Percentiles rank a stretch among this genome's conserved stretches.
phyloP scores from a whole-genome alignment of 2,113 vertebrate species.

The Lagenorhynchus albirostris region DNA sequence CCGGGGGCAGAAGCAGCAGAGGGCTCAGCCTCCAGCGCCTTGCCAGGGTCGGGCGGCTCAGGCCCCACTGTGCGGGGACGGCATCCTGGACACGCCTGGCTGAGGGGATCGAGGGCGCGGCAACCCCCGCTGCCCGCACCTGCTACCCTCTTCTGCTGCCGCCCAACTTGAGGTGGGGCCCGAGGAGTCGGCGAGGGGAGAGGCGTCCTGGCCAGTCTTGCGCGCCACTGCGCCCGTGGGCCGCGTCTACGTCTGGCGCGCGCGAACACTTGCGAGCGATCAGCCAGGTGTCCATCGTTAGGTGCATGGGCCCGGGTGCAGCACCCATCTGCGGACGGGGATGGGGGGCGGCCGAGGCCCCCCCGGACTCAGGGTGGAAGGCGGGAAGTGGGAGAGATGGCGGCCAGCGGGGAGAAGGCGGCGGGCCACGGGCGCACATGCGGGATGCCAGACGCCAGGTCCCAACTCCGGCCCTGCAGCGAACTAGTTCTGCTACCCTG shows the following conservation, averaged over 20 bases:
- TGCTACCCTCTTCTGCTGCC: neutral
- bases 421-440: fast-evolving
- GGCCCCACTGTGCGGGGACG: fast-evolving
- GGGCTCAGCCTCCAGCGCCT: neutral
- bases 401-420: neutral
- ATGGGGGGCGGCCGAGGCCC: neutral
- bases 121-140: fast-evolving
- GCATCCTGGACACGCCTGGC: fast-evolving
- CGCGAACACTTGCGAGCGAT: fast-evolving
- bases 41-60: fast-evolving
- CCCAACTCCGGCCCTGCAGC: neutral
- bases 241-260: neutral
- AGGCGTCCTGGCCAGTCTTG: neutral
- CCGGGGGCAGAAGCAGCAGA: no score
- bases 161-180: neutral
- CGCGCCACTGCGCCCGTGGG: neutral
- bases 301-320: neutral
- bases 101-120: neutral
- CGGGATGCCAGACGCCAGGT: fast-evolving
- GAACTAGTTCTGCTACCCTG: neutral
- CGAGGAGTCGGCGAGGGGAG: neutral
- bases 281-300: neutral
- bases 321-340: neutral
- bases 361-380: neutral
- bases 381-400: neutral